Conservation (phyloP, 2,797 vertebrate species). For the Prionace glauca region DNA sequence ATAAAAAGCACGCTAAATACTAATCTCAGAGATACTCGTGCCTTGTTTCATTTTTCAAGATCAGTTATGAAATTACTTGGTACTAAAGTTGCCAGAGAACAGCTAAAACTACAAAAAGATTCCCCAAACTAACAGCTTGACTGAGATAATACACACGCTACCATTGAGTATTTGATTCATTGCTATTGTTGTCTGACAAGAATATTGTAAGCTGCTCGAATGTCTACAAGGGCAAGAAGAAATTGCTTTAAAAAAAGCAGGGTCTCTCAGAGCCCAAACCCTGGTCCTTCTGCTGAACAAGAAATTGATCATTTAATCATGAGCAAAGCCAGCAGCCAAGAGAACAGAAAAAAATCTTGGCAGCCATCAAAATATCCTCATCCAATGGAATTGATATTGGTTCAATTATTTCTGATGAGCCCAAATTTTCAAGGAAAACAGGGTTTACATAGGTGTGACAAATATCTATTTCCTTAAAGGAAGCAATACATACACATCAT, state of each 20-base stretch:
- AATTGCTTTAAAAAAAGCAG: background rate
- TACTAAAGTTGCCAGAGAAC: background rate
- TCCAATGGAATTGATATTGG: background rate
- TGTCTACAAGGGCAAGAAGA: background rate
- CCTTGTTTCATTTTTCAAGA: background rate
- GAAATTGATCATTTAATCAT: background rate
- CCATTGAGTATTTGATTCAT: background rate
- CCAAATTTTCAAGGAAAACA: background rate
- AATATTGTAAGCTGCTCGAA: conserved; percentile 6
- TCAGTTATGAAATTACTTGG: background rate
- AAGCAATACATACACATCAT: background rate
- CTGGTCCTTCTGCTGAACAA: background rate
- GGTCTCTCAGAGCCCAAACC: background rate
- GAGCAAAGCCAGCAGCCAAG: background rate
- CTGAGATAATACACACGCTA: background rate
- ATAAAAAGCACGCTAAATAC: background rate
- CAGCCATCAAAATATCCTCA: background rate
- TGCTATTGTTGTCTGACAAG: background rate
- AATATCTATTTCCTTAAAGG: background rate
- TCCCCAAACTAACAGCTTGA: background rate
- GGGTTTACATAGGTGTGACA: background rate
- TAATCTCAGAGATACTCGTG: background rate
- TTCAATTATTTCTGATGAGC: conserved; percentile 7
- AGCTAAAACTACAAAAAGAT: background rate
- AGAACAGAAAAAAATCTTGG: background rate